A percentile compares a stretch with the other conserved stretches of the same genome.
phyloP scores from a whole-genome alignment of 2,888 invertebrate genomes.

The Matsumyia berberina region DNA sequence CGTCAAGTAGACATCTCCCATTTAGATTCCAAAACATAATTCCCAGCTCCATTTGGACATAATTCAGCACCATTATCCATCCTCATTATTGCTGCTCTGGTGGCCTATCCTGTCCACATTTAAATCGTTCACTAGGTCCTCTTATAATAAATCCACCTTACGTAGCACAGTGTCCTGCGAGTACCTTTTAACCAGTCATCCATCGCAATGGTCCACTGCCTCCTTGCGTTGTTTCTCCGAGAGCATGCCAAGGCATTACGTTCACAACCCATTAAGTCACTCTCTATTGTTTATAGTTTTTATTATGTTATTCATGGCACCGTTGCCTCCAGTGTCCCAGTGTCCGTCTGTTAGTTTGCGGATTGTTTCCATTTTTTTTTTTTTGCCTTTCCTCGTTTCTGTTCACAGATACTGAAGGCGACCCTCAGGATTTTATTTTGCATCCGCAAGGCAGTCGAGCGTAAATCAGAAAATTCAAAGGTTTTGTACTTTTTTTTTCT shows the following conservation, averaged over 20 bases:
- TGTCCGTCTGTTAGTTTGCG: constrained; percentile 60
- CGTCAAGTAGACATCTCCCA: constrained; percentile 35
- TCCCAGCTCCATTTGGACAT: constrained; percentile 36
- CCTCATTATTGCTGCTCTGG: constrained; percentile 65
- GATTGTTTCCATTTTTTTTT: background rate
- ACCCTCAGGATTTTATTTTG: constrained; percentile 47
- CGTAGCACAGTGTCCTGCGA: constrained; percentile 51
- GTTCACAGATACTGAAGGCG: background rate
- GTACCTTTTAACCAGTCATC: constrained; percentile 64
- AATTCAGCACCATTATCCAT: constrained; percentile 56
- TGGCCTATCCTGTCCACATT: constrained; percentile 62
- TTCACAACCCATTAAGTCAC: constrained; percentile 75
- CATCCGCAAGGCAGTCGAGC: constrained; percentile 57
- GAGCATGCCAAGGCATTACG: constrained; percentile 53
- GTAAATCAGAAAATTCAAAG: constrained; percentile 46
- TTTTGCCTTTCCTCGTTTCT: background rate
- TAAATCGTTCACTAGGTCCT: constrained; percentile 56
- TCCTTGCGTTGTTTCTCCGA: constrained; percentile 18
- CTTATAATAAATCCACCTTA: constrained; percentile 53
- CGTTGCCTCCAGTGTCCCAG: constrained; percentile 45
- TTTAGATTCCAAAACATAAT: constrained; percentile 38
- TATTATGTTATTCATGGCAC: constrained; percentile 69
- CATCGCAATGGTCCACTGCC: constrained; percentile 60
- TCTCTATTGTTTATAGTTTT: constrained; percentile 75
- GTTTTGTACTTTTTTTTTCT: constrained; percentile 26